Evolutionary conservation across 2,113 vertebrate species (phyloP).

Genomic region (Scalopus aquaticus): DNA sequence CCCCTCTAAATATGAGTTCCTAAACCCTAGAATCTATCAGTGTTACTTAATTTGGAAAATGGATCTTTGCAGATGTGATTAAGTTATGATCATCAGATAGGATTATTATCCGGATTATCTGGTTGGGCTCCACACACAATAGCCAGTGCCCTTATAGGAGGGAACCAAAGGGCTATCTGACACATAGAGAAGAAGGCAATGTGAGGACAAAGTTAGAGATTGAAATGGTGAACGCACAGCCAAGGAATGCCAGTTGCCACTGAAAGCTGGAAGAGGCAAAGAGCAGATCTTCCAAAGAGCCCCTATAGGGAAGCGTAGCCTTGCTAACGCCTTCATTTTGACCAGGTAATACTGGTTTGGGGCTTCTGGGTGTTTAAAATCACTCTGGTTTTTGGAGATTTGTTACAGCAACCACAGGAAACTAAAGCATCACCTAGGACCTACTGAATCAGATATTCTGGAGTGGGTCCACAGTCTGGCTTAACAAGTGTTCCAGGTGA

Average conservation of each 20-base stretch:
- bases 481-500: neutral
- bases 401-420: neutral
- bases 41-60: neutral
- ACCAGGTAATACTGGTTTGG: neutral
- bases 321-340: neutral
- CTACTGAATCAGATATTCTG: neutral
- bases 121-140: neutral
- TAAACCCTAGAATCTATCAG: neutral
- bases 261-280: neutral
- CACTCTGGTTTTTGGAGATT: neutral
- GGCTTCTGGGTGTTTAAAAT: neutral
- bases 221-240: neutral
- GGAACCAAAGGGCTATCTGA: neutral
- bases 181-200: rapidly evolving
- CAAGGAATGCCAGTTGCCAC: neutral
- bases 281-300: neutral
- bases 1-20: neutral
- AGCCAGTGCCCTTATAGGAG: neutral
- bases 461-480: neutral
- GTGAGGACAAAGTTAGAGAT: neutral
- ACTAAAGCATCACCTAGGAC: too few relatives aligned
- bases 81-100: neutral
- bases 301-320: neutral
- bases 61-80: neutral
- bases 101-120: neutral